These are phyloP conservation scores for Hypolimnas misippus DNA, from an alignment of 2,888 invertebrate genomes.

Conservation along the genomic window DNA sequence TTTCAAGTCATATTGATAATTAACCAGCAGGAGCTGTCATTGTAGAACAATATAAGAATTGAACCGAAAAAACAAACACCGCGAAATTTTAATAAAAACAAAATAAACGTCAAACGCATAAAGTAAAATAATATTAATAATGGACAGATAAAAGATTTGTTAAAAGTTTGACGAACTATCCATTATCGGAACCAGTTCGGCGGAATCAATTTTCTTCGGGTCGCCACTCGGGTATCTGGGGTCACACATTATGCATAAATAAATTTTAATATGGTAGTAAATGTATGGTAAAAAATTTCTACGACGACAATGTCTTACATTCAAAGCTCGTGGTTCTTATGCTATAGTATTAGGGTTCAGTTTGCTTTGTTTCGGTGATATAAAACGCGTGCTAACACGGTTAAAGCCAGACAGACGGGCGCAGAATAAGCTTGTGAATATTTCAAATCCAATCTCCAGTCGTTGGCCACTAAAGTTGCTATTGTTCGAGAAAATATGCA, in stretches of 20 bases:
- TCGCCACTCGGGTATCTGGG: constrained; percentile 55
- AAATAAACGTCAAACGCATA: not conserved
- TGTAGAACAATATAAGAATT: not conserved
- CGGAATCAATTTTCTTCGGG: constrained; percentile 68
- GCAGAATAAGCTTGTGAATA: constrained; percentile 80
- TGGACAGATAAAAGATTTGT: constrained; percentile 8
- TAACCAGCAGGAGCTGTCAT: not conserved
- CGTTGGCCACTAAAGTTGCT: constrained; percentile 73
- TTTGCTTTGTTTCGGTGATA: constrained; percentile 27
- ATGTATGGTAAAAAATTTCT: constrained; percentile 51
- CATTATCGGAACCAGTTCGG: constrained; percentile 46
- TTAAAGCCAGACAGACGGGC: constrained; percentile 73
- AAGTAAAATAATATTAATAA: constrained; percentile 5
- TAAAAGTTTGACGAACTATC: constrained; percentile 55
- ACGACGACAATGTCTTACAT: constrained; percentile 35
- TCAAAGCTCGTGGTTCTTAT: constrained; percentile 29
- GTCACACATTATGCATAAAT: constrained; percentile 72
- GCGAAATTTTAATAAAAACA: not conserved
- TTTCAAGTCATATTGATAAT: not conserved
- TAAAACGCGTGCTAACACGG: constrained; percentile 49
- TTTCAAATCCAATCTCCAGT: constrained; percentile 79
- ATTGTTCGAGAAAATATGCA: constrained; percentile 65
- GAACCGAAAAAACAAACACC: not conserved
- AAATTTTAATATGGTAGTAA: constrained; percentile 59
- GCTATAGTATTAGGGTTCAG: constrained; percentile 1